Base-by-base conservation (phyloP, 1,140 invertebrate genomes). In the Alviniconcha marisindica region DNA sequence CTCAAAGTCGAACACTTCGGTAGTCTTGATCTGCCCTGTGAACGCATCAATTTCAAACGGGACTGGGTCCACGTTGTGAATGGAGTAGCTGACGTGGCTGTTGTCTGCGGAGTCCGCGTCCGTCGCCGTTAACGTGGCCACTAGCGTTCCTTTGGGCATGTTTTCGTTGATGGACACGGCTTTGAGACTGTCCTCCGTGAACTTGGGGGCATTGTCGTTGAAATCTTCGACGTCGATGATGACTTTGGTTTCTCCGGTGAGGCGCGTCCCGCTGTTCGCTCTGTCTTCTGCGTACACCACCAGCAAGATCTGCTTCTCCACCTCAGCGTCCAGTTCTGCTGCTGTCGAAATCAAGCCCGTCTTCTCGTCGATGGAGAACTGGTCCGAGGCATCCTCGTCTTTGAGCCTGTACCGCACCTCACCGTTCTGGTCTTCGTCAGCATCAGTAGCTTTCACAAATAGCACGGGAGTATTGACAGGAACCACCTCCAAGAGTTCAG, bases 1-100 rank as follows among this genome's bases (percentile, higher is more conserved):
- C 92, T 99, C 98, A 92, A 96, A 99, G 93, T 99, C 98, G 40
- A 99, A 93, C 5, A 96, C 91, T 86, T 96, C 95, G 0, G 96
- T 97, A 0, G 97, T 97, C 88, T 94, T 95, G 0, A 99, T 95
- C 24, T 96, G 94, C 0, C 99, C 99, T 12, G 96, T 96, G 92
- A 99, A 98, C 88, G 97, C 97, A 90, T 99, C 98, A 77, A 99
- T 97, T 87, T 97, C 96, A 93, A 99, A 99, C 36, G 98, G 98
- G 3, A 98, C 88, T 14, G 60, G 33, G 38, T 96, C 96, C 21
- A 97, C 94, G 93, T 98, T 98, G 36, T 96, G 97, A 87, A 98
- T 96, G 84, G 96, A 97, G 94, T 98, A 99, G 0, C 97, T 97
- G 86, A 99, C 96, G 92, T 97, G 97, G 24, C 97, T 97, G 93